phyloP scores from a whole-genome alignment of 2,888 invertebrate genomes.

The Iphiclides podalirius region DNA sequence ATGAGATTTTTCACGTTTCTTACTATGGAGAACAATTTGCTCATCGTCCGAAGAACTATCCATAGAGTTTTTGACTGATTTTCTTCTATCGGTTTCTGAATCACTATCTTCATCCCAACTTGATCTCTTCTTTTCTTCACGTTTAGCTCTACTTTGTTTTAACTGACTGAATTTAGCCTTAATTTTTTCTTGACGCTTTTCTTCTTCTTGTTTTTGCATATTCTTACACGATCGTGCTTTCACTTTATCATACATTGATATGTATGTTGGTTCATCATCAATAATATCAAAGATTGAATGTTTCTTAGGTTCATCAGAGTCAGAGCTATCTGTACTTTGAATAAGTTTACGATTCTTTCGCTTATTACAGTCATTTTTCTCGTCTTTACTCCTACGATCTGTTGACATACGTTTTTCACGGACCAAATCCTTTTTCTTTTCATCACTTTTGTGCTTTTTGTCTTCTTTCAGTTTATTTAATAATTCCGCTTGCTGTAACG shows the following conservation, averaged over 20 bases:
- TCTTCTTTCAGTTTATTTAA: constrained; percentile 65
- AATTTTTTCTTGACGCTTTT: constrained; percentile 90
- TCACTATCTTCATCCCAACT: constrained; percentile 95
- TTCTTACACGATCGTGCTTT: constrained; percentile 96
- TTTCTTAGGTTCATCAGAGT: constrained; percentile 91
- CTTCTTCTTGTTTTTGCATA: constrained; percentile 94
- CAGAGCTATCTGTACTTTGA: constrained; percentile 84
- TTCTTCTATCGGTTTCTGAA: constrained; percentile 74
- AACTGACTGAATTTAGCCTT: constrained; percentile 94
- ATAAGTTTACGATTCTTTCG: constrained; percentile 66
- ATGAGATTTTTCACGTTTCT: constrained; percentile 77
- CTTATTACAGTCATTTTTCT: constrained; percentile 57
- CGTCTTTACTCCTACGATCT: constrained; percentile 75
- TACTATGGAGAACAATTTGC: constrained; percentile 53
- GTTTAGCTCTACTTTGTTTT: constrained; percentile 92
- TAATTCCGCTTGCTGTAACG: constrained; percentile 61
- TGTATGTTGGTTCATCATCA: constrained; percentile 93
- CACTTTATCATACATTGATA: constrained; percentile 98
- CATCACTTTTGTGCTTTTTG: constrained; percentile 61
- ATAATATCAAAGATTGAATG: constrained; percentile 95
- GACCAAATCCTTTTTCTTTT: constrained; percentile 68
- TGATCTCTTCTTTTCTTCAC: constrained; percentile 93
- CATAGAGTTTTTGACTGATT: constrained; percentile 62
- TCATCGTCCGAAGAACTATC: constrained; percentile 80
- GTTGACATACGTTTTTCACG: constrained; percentile 74